Base-by-base conservation (phyloP, 1,140 invertebrate species). In the Drosophila rufa region DNA sequence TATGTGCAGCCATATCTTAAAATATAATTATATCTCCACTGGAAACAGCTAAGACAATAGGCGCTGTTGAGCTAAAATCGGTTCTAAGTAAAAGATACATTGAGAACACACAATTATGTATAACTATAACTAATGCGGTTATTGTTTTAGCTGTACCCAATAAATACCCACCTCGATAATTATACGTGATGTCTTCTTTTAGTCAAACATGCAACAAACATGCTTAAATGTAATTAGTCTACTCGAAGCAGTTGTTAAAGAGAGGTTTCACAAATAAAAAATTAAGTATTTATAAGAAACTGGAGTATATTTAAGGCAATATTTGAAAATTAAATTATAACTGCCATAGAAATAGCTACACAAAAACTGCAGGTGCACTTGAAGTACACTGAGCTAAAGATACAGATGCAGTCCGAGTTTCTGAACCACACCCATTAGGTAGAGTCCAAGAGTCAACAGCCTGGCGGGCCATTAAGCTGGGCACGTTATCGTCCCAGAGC, bases 371-470 rank as follows among this genome's bases (percentile, higher is more conserved):
- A 19, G 43, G n/a, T 46, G 4, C 43, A 25, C 22, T 25, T 25
- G 3, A 25, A 25, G 22, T 25, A 4, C 22, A 25, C 22, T 25
- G 22, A 3, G 22, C 22, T 25, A 25, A 25, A 46, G 43, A 7
- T n/a, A n/a, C 45, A 45, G 22, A 43, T 58, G 17, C 15, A n/a
- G 8, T 6, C 2, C 36, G 9, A 42, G 36, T 3, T 27, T 55
- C n/a, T 11, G 25, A 19, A 30, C 22, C 65, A 67, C 65, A 40
- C 65, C 65, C 55, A 45, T 38, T 38, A 2, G 43, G 27, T 27
- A 12, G n/a, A 46, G 30, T 30, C 40, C 47, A 46, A 48, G 50
- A 73, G 67, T 73, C 53, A 73, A 73, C 46, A 73, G 70, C 70
- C 70, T 42, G 27, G 4, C 40, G 4, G 33, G 47, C 53, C 46